Percentiles rank a stretch among this genome's conserved stretches.
phyloP scores from a whole-genome alignment of 2,797 vertebrate genomes.

The Poeciliopsis turneri region DNA sequence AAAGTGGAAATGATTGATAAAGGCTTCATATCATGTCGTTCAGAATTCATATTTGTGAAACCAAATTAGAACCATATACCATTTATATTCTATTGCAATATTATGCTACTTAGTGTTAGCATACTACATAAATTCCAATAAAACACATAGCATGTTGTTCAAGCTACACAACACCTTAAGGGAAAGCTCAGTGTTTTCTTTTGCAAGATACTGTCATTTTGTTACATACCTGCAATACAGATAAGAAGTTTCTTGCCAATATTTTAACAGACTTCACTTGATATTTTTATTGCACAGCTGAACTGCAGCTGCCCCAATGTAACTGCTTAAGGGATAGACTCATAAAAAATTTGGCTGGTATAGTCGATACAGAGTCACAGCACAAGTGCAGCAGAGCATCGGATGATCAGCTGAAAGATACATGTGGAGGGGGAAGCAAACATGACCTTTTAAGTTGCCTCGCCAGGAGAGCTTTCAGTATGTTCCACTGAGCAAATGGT shows the following conservation, averaged over 20 bases:
- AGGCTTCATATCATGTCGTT: background rate
- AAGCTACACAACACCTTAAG: background rate
- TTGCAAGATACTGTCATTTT: background rate
- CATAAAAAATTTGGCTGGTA: constrained; percentile 32
- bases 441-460: constrained; percentile 67
- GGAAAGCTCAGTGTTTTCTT: background rate
- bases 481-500: constrained; percentile 64
- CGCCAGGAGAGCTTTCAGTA: constrained; percentile 48
- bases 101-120: background rate
- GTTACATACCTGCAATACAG: constrained; percentile 34
- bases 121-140: background rate
- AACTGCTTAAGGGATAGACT: constrained; percentile 33
- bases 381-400: constrained; percentile 34
- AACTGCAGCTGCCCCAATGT: constrained; percentile 25
- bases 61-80: background rate
- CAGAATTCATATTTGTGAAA: background rate
- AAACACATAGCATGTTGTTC: background rate
- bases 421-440: constrained; percentile 62
- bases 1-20: background rate
- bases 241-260: constrained; percentile 26
- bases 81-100: background rate
- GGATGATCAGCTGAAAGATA: constrained; percentile 67
- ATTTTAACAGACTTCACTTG: constrained; percentile 14
- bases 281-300: constrained; percentile 36
- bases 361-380: constrained; percentile 23